Evolutionary conservation across 1,140 invertebrate genomes (phyloP).

Genomic region (Thrips palmi): DNA sequence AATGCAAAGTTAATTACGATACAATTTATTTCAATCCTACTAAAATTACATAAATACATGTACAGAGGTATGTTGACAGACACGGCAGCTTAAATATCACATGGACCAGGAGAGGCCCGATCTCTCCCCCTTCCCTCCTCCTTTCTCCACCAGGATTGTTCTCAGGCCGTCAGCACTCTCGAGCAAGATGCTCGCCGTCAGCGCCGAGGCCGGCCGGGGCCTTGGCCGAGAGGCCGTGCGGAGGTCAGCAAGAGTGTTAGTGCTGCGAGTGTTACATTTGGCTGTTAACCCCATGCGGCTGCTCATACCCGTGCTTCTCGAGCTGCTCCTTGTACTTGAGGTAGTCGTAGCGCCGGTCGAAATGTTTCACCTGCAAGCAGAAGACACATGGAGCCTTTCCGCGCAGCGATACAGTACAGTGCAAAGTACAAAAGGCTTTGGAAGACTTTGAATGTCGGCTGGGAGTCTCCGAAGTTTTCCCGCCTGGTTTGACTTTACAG

Average conservation of each 20-base stretch:
- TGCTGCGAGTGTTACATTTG: neutral
- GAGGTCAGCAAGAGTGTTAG: too few relatives aligned
- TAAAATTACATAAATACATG: too few relatives aligned
- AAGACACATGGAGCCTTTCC: slow-evolving; percentile 7
- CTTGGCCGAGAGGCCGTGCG: too few relatives aligned
- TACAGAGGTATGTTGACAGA: too few relatives aligned
- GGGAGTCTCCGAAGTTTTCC: neutral
- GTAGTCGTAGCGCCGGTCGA: slow-evolving; percentile 76
- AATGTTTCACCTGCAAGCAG: slow-evolving; percentile 62
- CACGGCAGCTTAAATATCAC: too few relatives aligned
- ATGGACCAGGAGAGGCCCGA: neutral
- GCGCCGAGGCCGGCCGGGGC: neutral
- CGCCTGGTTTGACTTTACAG: neutral
- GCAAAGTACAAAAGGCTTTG: slow-evolving; percentile 5
- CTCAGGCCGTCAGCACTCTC: neutral
- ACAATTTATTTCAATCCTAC: too few relatives aligned
- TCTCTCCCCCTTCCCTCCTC: neutral
- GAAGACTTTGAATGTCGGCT: neutral
- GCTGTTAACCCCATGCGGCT: slow-evolving; percentile 21
- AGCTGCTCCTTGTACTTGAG: slow-evolving; percentile 76
- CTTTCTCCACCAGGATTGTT: slow-evolving; percentile 2
- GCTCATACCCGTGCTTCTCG: slow-evolving; percentile 67
- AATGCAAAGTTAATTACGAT: too few relatives aligned
- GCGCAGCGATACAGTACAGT: neutral
- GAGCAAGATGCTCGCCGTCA: neutral